A percentile compares a stretch with the other conserved stretches of the same genome.
Conservation (phyloP, 1,140 invertebrate species). For the Pseudomyrmex dendroicus region DNA sequence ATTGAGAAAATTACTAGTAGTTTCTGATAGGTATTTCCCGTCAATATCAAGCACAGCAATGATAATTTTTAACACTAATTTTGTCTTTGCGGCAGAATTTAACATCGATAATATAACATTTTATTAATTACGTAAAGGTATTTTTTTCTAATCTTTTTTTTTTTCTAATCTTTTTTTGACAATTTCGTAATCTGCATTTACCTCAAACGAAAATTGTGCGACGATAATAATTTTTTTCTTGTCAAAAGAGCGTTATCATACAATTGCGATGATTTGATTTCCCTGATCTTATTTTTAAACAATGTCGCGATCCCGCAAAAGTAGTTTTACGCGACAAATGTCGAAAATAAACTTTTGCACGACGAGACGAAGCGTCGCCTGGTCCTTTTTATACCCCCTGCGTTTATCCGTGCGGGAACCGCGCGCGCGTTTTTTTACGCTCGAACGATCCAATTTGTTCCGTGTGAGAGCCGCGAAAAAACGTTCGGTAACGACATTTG, state of each 20-base stretch:
- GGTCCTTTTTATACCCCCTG: not conserved
- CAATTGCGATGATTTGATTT: not conserved
- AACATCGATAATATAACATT: too few relatives aligned
- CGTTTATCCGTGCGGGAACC: constrained; percentile 10
- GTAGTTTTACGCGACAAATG: constrained; percentile 29
- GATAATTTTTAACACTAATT: too few relatives aligned
- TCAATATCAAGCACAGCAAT: too few relatives aligned
- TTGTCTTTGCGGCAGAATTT: too few relatives aligned
- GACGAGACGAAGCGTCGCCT: constrained; percentile 42
- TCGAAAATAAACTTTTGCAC: constrained; percentile 49
- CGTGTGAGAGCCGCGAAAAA: constrained; percentile 7
- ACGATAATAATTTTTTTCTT: not conserved
- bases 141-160: too few relatives aligned
- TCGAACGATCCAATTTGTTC: constrained; percentile 29
- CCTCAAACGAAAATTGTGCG: not conserved
- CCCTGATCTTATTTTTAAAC: constrained; percentile 36
- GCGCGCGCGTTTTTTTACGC: constrained; percentile 1
- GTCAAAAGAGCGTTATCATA: constrained; percentile 17
- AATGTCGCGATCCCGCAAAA: constrained; percentile 19
- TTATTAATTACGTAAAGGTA: too few relatives aligned
- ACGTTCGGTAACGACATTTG: not conserved
- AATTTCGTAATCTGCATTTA: not conserved
- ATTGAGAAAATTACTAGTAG: too few relatives aligned
- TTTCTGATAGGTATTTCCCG: too few relatives aligned
- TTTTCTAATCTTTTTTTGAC: not conserved